Evolutionary conservation across 1,140 invertebrate species (phyloP).

Genomic region (Dendroctonus valens): DNA sequence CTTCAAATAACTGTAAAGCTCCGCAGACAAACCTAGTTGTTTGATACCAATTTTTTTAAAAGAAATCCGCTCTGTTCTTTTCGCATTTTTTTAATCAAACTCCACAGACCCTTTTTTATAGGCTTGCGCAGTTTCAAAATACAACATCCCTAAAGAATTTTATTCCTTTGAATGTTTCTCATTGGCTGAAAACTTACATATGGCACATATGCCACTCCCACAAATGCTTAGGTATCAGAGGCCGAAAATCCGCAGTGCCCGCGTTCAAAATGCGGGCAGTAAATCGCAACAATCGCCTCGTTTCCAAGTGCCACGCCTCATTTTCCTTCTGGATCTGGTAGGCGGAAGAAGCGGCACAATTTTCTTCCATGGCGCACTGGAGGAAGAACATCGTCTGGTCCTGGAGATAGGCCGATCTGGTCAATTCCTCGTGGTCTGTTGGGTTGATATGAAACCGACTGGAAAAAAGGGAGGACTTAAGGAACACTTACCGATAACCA

Average conservation of each 20-base stretch:
- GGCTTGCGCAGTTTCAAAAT: too few species aligned
- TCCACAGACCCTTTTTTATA: too few species aligned
- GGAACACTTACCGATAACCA: conserved; percentile 60
- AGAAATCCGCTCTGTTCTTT: too few species aligned
- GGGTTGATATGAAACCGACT: background rate
- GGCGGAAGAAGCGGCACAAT: conserved; percentile 82
- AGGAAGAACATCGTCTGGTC: conserved; percentile 69
- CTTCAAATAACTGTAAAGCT: too few species aligned
- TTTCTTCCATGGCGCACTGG: conserved; percentile 96
- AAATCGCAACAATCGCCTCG: conserved; percentile 81
- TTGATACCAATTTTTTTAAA: background rate
- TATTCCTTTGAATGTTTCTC: background rate
- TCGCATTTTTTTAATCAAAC: background rate
- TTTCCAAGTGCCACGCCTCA: conserved; percentile 74
- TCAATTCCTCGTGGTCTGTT: conserved; percentile 71
- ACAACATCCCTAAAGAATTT: background rate
- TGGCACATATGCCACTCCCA: conserved; percentile 99
- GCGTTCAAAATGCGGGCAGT: conserved; percentile 87
- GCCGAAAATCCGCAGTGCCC: conserved; percentile 88
- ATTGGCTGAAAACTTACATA: conserved; percentile 64
- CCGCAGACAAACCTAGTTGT: background rate
- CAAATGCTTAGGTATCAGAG: conserved; percentile 82
- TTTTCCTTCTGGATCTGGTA: conserved; percentile 72
- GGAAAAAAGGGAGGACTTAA: background rate
- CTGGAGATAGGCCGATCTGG: conserved; percentile 80